Base-by-base conservation (phyloP, 2,113 vertebrate genomes). In the Meleagris gallopavo region DNA sequence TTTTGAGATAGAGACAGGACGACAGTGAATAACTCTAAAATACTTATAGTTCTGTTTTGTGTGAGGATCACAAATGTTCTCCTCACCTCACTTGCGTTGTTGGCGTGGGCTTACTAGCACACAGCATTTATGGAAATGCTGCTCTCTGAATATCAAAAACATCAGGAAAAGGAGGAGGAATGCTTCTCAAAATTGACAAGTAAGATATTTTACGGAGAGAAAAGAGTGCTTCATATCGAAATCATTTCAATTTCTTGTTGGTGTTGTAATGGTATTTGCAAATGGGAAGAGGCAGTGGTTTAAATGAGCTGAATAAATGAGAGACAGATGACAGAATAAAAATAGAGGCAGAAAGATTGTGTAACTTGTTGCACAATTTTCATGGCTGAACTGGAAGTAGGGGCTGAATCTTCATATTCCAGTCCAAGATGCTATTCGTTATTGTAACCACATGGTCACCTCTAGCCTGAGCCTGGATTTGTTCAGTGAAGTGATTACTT, bases 311-410 rank as follows among this genome's bases (percentile, higher is more conserved):
- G 71, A 71, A 79, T 91, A 94, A 95, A 91, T 86, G 61, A 90
- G 75, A 91, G 34, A 81, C 92, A 96, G 88, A 97, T 94, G 75
- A 88, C 71, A 85, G 58, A 85, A 80, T 81, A 88, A 93, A 95
- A 93, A 93, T 90, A 89, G 86, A 88, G 45, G 69, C 75, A 86
- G 77, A 64, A 72, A 71, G 29, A 86, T 83, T 86, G 79, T 81
- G 79, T 64, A 93, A 60, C 88, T 89, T 80, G 62, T 95, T 95
- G 85, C 89, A 81, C 91, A 95, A 86, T 91, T 89, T 86, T 87
- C 80, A 71, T 72, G 57, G 52, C 72, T 71, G 60, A 95, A 16
- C 41, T 89, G 69, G 57, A 72, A 90, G 58, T 72, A 89, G 82
- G 62, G 91, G 25, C 65, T 36, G 30, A 52, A 86, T 95, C 65